Evolutionary conservation across 1,140 invertebrate genomes (phyloP), one percentile per base, ranked within the genome.

Genomic region (Geopemphigus sp.): DNA sequence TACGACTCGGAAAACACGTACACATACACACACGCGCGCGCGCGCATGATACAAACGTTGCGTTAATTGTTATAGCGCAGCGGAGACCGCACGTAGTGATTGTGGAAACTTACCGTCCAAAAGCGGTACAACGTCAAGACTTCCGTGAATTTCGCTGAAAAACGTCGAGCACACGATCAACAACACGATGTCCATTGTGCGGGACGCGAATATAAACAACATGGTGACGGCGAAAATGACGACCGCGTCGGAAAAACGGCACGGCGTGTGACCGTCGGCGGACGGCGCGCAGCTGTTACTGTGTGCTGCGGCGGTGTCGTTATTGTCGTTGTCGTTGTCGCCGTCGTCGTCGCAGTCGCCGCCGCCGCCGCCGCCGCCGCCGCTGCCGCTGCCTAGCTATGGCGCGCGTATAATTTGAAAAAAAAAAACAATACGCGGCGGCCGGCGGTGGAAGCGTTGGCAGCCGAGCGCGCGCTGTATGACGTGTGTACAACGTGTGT

Each of bases 221-320:
- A 76, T 66, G 26, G 15, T 39, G 3, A 8, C 72, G 53, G 17
- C 24, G 39, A n/a, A n/a, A n/a, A 26, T 24, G 47, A 14, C 47
- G 47, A 6, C 14, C 1, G 45, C 24, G 68, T 24, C 59, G 29
- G 19, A 63, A 29, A n/a, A 39, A 59, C 72, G 24, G 14, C 29
- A 15, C 68, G 50, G 10, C 26, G 68, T n/a, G 17, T 57, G 56
- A 57, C 74, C 74, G 57, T 78, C 74, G 57, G 39, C 32, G 22
- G 39, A 63, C 57, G 74, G 45, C 57, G 74, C 74, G 74, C 74
- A 63, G 29, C 57, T 78, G 74, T 78, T 61, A 78, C 73, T 76
- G 73, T 17, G 12, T 24, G 22, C 22, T 15, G 53, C 59, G 24
- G 59, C 59, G 26, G 59, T 26, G 59, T 61, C 32, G 4, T 26